Conservation (phyloP, 2,113 vertebrate species). For the Catharus bicknelli region DNA sequence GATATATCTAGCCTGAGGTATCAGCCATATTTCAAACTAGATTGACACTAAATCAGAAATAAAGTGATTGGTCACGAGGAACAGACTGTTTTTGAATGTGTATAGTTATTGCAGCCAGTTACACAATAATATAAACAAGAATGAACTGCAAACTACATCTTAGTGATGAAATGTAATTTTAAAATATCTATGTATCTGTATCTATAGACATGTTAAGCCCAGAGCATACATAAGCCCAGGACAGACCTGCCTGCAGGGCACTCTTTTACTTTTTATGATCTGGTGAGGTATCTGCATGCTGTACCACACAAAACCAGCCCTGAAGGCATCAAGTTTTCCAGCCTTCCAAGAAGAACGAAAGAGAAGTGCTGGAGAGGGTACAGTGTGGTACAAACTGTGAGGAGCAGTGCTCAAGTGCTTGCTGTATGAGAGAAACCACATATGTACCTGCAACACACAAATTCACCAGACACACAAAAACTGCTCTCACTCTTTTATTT, state of each 20-base stretch:
- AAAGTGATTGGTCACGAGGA: neutral
- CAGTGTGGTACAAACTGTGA: neutral
- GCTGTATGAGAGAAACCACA: neutral
- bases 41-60: neutral
- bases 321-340: neutral
- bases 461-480: neutral
- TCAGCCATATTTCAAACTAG: neutral
- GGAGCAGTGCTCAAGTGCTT: neutral
- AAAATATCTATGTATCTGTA: neutral
- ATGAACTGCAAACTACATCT: neutral
- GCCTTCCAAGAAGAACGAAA: neutral
- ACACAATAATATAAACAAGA: neutral
- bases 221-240: neutral
- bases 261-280: neutral
- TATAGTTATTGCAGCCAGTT: neutral
- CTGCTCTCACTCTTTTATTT: neutral
- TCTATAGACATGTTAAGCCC: neutral
- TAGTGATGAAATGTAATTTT: neutral
- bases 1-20: neutral
- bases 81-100: neutral
- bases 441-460: fast-evolving
- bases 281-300: neutral
- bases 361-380: neutral
- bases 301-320: neutral
- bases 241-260: neutral